Base-by-base conservation (phyloP, 1,140 invertebrate species). In the Paramacrobiotus metropolitanus region DNA sequence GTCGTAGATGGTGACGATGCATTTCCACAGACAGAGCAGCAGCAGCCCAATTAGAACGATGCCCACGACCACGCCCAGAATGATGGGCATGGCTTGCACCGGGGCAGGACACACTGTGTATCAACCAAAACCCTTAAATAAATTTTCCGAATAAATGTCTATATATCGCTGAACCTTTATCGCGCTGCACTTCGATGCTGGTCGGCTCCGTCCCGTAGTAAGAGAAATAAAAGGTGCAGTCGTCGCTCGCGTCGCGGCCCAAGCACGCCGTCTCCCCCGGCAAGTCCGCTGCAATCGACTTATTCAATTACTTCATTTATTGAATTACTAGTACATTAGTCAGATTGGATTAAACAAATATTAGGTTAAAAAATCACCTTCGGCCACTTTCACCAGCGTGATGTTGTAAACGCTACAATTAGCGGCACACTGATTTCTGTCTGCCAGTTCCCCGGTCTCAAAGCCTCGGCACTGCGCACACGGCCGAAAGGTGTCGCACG, bases 381-480 rank as follows among this genome's bases (percentile, higher is more conserved):
- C 15, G 24, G 24, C 9, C 24, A 18, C 48, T 9, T 55, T 24
- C 9, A 24, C 48, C 4, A 18, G 48, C 9, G 48, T 55, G 4
- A 24, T 28, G 24, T 55, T 55, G 48, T 18, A 55, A 24, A 24
- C 4, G 15, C 9, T 55, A 28, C 48, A 55, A 24, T 55, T 55
- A 18, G 9, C 4, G 24, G 48, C 48, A 55, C 48, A 55, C 9
- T 18, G 24, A 4, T 9, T 18, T 55, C 9, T 4, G 24, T 55
- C 48, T 9, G 79, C 75, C 59, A 84, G 80, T 62, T 77, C 79
- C 1, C 89, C 90, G 30, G 82, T 85, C 59, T 83, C 73, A 71
- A 89, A 89, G 64, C 84, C 82, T 70, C 83, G 80, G 70, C 93
- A 97, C 72, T 93, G 82, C n/a, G 97, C 90, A 73, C 94, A 98